Evolutionary conservation across 2,113 vertebrate species (phyloP).

Genomic region (Tapirus terrestris): DNA sequence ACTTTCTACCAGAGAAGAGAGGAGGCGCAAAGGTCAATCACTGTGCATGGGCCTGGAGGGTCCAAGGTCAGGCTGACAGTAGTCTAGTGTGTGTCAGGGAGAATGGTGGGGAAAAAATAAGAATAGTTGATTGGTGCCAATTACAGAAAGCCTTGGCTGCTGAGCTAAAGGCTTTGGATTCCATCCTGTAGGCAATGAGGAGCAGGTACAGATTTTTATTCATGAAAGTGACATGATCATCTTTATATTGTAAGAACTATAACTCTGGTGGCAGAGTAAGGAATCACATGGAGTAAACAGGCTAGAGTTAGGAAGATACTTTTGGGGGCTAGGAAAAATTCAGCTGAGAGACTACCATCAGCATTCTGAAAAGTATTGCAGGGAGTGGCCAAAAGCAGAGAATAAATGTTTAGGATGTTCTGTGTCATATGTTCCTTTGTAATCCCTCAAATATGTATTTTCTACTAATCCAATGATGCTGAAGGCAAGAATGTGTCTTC

Average conservation of each 20-base stretch:
- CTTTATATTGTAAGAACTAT: not conserved
- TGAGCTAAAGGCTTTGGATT: not conserved
- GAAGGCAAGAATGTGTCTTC: not conserved
- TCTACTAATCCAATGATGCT: not conserved
- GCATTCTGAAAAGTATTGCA: not conserved
- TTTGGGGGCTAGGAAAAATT: not conserved
- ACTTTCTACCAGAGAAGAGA: not conserved
- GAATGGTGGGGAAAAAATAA: not conserved
- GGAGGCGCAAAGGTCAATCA: not conserved
- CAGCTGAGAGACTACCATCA: not conserved
- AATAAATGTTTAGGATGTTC: not conserved
- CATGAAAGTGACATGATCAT: not conserved
- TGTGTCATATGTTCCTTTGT: not conserved
- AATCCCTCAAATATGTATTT: not conserved
- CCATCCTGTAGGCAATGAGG: not conserved
- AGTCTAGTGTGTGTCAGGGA: not conserved
- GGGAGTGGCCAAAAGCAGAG: not conserved
- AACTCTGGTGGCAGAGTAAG: not conserved
- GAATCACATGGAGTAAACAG: not conserved
- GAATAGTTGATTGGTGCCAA: not conserved
- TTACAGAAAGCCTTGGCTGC: not conserved
- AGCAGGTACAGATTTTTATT: not conserved
- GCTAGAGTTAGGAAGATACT: not conserved
- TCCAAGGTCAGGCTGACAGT: not conserved
- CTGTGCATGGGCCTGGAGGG: not conserved